Conservation (phyloP, 2,113 vertebrate species). For the Prinia subflava region DNA sequence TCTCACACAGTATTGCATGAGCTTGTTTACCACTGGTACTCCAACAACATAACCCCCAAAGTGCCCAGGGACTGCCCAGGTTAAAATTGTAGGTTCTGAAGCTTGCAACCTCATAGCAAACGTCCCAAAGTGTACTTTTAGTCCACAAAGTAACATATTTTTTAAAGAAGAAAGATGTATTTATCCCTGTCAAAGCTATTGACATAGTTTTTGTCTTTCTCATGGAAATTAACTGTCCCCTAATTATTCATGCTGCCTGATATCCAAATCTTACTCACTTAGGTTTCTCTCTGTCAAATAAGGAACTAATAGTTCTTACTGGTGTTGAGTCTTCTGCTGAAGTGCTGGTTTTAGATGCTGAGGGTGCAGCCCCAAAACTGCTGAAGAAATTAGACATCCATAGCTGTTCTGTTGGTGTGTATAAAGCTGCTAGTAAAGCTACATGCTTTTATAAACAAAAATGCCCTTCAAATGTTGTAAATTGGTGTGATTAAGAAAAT, state of each 20-base stretch:
- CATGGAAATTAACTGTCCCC: not conserved
- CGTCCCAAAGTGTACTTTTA: not conserved
- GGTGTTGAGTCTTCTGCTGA: not conserved
- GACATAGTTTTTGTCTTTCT: not conserved
- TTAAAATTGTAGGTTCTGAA: not conserved
- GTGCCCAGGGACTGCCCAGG: fast-evolving
- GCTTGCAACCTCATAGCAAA: not conserved
- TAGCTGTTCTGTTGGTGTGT: not conserved
- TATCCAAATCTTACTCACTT: not conserved
- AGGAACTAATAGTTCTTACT: not conserved
- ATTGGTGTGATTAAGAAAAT: not conserved
- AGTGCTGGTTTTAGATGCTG: not conserved
- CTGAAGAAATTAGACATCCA: not conserved
- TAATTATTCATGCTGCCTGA: not conserved
- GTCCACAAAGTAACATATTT: not conserved
- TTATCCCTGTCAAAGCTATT: not conserved
- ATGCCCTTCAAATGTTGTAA: not conserved
- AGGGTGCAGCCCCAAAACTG: not conserved
- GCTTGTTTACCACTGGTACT: not conserved
- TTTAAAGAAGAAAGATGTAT: not conserved
- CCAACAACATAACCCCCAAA: not conserved
- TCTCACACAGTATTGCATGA: fast-evolving
- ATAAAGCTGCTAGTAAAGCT: not conserved
- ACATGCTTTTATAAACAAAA: not conserved
- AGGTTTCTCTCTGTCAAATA: not conserved